A percentile compares a stretch with the other conserved stretches of the same genome.
Conservation (phyloP, 2,797 vertebrate genomes). For the Myotis daubentonii region DNA sequence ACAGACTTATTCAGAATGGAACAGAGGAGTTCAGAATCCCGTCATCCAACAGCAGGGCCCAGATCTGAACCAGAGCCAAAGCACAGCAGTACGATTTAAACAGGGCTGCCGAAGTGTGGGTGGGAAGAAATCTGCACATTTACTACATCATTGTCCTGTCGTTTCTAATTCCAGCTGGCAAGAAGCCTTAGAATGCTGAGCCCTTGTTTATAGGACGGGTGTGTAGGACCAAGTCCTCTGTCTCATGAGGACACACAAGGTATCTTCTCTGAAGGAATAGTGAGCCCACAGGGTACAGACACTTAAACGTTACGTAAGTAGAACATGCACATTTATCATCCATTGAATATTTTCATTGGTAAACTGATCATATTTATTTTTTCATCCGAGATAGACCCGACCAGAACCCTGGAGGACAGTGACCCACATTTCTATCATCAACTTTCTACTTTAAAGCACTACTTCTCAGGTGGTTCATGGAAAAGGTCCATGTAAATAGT, state of each 20-base stretch:
- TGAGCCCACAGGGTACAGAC: background rate
- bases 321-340: background rate
- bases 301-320: background rate
- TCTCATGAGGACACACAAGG: background rate
- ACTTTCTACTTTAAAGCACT: background rate
- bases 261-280: background rate
- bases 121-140: background rate
- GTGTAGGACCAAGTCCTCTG: background rate
- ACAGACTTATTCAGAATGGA: background rate
- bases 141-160: background rate
- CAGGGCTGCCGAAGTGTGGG: background rate
- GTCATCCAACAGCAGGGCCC: background rate
- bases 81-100: background rate
- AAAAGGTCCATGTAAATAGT: background rate
- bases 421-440: background rate
- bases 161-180: background rate
- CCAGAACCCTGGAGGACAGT: background rate
- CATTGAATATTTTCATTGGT: background rate
- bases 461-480: background rate
- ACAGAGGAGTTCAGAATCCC: background rate
- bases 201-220: background rate
- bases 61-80: background rate
- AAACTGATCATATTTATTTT: background rate
- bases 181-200: background rate
- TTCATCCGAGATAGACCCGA: background rate